phyloP scores from a whole-genome alignment of 2,797 vertebrate species.

The Knipowitschia caucasica region DNA sequence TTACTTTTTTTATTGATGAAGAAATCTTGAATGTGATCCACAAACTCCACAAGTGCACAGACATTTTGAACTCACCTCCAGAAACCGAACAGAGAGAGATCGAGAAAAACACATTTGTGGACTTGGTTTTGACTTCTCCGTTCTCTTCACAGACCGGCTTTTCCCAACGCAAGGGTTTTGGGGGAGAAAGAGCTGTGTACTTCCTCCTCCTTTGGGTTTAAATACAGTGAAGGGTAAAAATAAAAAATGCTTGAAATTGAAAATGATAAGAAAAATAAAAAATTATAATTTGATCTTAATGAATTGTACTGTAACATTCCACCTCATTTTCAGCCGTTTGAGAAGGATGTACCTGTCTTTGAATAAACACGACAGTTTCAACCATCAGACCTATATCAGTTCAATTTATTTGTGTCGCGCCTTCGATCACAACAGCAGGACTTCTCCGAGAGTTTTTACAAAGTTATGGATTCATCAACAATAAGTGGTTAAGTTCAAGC shows the following conservation, averaged over 20 bases:
- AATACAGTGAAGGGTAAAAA: conserved; percentile 89
- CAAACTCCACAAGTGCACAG: conserved; percentile 44
- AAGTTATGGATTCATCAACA: no score
- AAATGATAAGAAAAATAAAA: conserved; percentile 69
- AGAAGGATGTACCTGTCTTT: conserved; percentile 88
- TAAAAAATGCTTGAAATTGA: conserved; percentile 86
- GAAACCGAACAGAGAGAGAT: conserved; percentile 32
- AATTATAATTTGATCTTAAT: conserved; percentile 73
- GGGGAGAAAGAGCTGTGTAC: conserved; percentile 74
- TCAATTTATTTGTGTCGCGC: conserved; percentile 16
- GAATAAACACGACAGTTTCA: conserved; percentile 98
- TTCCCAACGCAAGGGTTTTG: conserved; percentile 75
- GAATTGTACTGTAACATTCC: conserved; percentile 95
- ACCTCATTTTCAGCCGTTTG: conserved; percentile 88
- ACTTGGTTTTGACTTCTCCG: conserved; percentile 42
- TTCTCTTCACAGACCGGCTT: conserved; percentile 69
- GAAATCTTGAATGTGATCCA: conserved; percentile 72
- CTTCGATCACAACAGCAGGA: no score
- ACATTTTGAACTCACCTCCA: conserved; percentile 41
- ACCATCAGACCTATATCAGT: conserved; percentile 67
- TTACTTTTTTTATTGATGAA: conserved; percentile 46
- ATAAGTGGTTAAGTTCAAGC: no score
- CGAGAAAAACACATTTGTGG: conserved; percentile 36
- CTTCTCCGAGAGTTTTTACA: no score
- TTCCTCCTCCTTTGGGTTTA: conserved; percentile 45